phyloP scores from a whole-genome alignment of 2,797 vertebrate genomes.

The Uromys caudimaculatus region DNA sequence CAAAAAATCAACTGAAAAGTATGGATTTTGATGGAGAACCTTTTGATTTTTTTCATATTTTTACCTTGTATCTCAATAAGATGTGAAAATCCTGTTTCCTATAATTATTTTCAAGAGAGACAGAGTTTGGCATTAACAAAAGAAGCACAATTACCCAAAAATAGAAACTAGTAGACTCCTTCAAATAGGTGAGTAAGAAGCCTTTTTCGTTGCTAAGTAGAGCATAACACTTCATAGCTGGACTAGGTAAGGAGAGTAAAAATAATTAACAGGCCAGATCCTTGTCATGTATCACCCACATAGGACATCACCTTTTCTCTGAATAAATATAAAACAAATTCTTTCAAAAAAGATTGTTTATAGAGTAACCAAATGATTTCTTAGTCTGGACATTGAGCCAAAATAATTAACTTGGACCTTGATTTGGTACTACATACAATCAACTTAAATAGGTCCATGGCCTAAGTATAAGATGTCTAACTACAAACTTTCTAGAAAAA shows the following conservation, averaged over 20 bases:
- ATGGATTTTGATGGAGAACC: background rate
- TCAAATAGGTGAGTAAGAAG: background rate
- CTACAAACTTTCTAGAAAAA: background rate
- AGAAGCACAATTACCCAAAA: background rate
- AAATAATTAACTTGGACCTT: background rate
- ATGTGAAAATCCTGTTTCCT: background rate
- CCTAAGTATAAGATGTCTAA: background rate
- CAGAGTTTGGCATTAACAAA: background rate
- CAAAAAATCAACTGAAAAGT: background rate
- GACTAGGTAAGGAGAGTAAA: background rate
- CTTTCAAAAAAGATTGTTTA: background rate
- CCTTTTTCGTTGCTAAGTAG: background rate
- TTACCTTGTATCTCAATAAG: background rate
- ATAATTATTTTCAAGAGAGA: background rate
- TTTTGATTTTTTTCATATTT: background rate
- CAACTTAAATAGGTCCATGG: background rate
- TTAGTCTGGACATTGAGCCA: background rate
- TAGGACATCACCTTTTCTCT: background rate
- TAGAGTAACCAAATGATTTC: background rate
- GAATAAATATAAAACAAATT: background rate
- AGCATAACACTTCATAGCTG: background rate
- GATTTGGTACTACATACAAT: background rate
- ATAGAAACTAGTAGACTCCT: background rate
- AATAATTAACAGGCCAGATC: background rate
- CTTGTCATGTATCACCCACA: background rate